Base-by-base conservation (phyloP, 2,113 vertebrate genomes). In the Laterallus jamaicensis region DNA sequence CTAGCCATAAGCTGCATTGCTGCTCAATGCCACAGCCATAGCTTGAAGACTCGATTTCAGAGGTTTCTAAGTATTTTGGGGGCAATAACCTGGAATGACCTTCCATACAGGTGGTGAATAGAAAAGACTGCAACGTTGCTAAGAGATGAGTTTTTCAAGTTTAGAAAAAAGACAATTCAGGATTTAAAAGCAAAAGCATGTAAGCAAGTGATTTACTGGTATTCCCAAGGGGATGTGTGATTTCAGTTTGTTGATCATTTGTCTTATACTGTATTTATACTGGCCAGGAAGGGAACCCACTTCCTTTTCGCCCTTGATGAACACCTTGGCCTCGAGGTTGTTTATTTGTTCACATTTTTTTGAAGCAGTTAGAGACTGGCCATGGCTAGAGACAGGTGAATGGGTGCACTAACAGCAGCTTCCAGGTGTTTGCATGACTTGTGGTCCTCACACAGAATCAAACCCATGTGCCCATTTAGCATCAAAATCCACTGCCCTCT, bases 301-400 rank as follows among this genome's bases (percentile, higher is more conserved):
- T 96, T 96, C 74, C 83, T 60, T 79, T 89, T 87, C 62, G 91
- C 12, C 44, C 66, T 89, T 93, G 62, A 68, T 89, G 44, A 75
- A 73, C 62, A 82, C 74, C 54, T 95, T 89, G 58, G 77, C 66
- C 35, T 69, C 39, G 60, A 44, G 4, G 3, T 64, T 86, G 69
- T 91, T 95, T 96, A 68, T 94, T 93, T 96, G 55, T 93, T 95
- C 92, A 32, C 74, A 79, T 89, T 89, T 35, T 66, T 92, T 87
- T 89, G 86, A 94, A 89, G 24, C 22, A 32, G 83, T 88, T 81
- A 68, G 60, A 88, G 28, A 76, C 49, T 54, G 89, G 32, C 70
- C 81, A 44, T 66, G 44, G 32, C 81, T 92, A 82, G 49, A 94
- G 44, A 91, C 78, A 87, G 74, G 86, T 96, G 91, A 92, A 84